Evolutionary conservation across 1,140 invertebrate species (phyloP).

Genomic region (Bombyx mandarina): DNA sequence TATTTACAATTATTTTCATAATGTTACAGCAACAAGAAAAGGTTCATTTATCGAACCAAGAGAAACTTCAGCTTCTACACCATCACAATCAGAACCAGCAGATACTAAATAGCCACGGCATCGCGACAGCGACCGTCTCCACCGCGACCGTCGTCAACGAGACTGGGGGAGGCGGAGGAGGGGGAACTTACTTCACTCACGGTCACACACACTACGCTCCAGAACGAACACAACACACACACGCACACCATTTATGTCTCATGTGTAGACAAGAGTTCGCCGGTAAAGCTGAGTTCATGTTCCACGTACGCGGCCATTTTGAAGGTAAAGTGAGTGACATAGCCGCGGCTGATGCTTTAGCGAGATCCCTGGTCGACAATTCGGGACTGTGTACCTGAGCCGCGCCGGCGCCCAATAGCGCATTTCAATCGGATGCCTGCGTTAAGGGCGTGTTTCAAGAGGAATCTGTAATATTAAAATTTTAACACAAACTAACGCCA

Average conservation of each 20-base stretch:
- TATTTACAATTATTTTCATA: not conserved
- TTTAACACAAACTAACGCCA: constrained; percentile 24
- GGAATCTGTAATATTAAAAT: constrained; percentile 61
- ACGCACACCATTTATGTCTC: constrained; percentile 74
- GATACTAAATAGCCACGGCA: constrained; percentile 59
- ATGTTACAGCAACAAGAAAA: constrained; percentile 56
- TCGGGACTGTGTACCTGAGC: constrained; percentile 75
- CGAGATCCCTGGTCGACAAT: constrained; percentile 75
- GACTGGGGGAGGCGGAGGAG: constrained; percentile 28
- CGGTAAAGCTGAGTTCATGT: constrained; percentile 79
- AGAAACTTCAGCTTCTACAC: constrained; percentile 64
- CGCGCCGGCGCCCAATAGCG: constrained; percentile 44
- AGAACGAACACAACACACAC: constrained; percentile 56
- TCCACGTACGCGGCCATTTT: constrained; percentile 78
- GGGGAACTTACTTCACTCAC: constrained; percentile 51
- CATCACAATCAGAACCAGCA: constrained; percentile 72
- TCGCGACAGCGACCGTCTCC: constrained; percentile 53
- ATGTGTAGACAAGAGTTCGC: constrained; percentile 78
- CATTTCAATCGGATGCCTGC: constrained; percentile 45
- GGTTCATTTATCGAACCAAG: constrained; percentile 64
- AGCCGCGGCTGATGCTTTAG: constrained; percentile 74
- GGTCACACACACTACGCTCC: constrained; percentile 67
- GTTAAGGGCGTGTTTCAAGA: constrained; percentile 52
- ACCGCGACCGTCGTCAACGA: constrained; percentile 59
- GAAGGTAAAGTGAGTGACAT: constrained; percentile 73